Base-by-base conservation (phyloP, 2,888 invertebrate species). In the Drosophila cognata region DNA sequence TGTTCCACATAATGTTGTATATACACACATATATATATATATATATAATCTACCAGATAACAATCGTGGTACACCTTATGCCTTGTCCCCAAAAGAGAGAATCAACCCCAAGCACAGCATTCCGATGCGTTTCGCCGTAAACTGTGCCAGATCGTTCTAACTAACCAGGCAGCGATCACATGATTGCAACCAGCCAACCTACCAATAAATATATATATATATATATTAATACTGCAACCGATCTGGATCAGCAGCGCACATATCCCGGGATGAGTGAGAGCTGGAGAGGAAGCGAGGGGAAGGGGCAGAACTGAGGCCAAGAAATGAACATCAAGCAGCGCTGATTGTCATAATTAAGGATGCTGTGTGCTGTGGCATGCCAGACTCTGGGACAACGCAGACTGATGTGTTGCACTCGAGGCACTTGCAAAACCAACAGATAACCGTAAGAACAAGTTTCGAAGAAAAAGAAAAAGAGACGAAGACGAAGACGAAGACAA, bases 321-420 rank as follows among this genome's bases (percentile, higher is more conserved):
- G 65, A 72, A 72, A 69, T 68, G 73, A 74, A 63, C 77, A 77
- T 77, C 78, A 60, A 66, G 63, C 81, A 71, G 74, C 81, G 87
- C 73, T 90, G 86, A 88, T 88, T 88, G 90, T 88, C 89, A 88
- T 88, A 88, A 88, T 88, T 88, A 88, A 86, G 89, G 82, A 88
- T 88, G 89, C 79, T 88, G 82, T 78, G 72, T 79, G 83, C 77
- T 87, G 79, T 87, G 79, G 84, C 81, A 84, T 79, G 67, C 71
- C 69, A 65, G 68, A 71, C 77, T 64, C 65, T 58, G 74, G 62
- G 51, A 64, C 69, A 65, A 61, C 55, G 57, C 57, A 58, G 61
- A 53, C 53, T 63, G 64, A 59, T 33, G 51, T 57, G 61, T 50
- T 55, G 59, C 82, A 82, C 89, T 87, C 66, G 73, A 72, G 80